Evolutionary conservation across 2,113 vertebrate genomes (phyloP).

Genomic region (Sciurus niger): DNA sequence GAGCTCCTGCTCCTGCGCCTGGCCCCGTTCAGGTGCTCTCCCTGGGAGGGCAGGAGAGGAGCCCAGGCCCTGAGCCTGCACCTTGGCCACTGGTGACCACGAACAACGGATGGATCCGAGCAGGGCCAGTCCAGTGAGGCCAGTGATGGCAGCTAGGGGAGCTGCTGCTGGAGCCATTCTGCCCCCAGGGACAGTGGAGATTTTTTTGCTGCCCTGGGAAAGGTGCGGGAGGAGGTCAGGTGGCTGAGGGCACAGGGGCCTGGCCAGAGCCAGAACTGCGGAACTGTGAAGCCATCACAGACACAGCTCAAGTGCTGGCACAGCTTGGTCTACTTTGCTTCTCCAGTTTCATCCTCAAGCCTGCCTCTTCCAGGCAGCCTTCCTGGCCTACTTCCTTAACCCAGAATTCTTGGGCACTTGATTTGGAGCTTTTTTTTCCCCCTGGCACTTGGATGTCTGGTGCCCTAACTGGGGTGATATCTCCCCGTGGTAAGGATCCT

Average conservation of each 20-base stretch:
- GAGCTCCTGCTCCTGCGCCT: fast-evolving
- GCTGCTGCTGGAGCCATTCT: fast-evolving
- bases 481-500: fast-evolving
- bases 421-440: neutral
- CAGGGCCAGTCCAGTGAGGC: fast-evolving
- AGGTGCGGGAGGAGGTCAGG: neutral
- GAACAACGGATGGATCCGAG: fast-evolving
- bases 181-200: fast-evolving
- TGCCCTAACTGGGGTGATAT: neutral
- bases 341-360: neutral
- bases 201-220: neutral
- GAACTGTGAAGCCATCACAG: fast-evolving
- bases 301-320: neutral
- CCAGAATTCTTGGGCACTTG: neutral
- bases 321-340: fast-evolving
- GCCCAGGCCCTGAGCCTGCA: fast-evolving
- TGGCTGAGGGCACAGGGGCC: neutral
- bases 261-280: fast-evolving
- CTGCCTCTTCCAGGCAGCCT: neutral
- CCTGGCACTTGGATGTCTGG: neutral
- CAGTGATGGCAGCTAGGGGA: fast-evolving
- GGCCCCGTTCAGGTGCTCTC: fast-evolving
- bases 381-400: neutral
- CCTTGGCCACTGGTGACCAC: neutral
- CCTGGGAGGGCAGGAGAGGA: neutral